Evolutionary conservation across 1,140 invertebrate genomes (phyloP), one percentile per base, ranked within the genome.

Genomic region (Ceratina japonica): DNA sequence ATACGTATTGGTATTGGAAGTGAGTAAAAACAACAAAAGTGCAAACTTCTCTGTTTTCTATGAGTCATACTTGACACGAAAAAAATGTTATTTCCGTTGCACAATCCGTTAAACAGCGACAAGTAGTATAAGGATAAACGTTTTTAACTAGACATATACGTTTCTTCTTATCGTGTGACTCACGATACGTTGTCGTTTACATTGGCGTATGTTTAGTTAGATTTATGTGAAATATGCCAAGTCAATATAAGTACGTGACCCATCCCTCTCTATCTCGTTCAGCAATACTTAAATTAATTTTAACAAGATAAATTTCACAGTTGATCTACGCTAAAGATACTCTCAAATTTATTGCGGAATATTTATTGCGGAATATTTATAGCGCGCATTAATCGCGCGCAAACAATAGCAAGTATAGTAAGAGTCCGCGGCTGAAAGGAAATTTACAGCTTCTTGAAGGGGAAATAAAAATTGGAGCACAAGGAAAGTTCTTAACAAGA

Each of bases 131-230:
- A n/a, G n/a, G 2, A 10, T 44, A 8, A 3, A 22, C 3, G 8
- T 16, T 62, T 44, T 24, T 5, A 59, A 51, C 15, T 27, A 22
- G 1, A 37, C 2, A 37, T 44, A 71, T 0, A 0, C 3, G 0
- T 15, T 18, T 22, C 37, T 62, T 27, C 49, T 78, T 72, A 78
- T 72, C 75, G 58, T 0, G 72, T 78, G 75, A 78, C 68, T 72
- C 75, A 78, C 10, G 8, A 20, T 31, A 31, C 27, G 13, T 5
- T 20, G 22, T 15, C 2, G 15, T 22, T 37, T 44, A 31, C 49
- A 44, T n/a, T 15, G 49, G 16, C 20, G 58, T 62, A 31, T 54
- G 20, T 71, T 77, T 54, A 52, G 70, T 63, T 44, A 49, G 68
- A 22, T 18, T 18, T 37, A 4, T 13, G 56, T 2, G 44, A 62